Base-by-base conservation (phyloP, 2,797 vertebrate genomes). In the Coccyzus lansbergi region DNA sequence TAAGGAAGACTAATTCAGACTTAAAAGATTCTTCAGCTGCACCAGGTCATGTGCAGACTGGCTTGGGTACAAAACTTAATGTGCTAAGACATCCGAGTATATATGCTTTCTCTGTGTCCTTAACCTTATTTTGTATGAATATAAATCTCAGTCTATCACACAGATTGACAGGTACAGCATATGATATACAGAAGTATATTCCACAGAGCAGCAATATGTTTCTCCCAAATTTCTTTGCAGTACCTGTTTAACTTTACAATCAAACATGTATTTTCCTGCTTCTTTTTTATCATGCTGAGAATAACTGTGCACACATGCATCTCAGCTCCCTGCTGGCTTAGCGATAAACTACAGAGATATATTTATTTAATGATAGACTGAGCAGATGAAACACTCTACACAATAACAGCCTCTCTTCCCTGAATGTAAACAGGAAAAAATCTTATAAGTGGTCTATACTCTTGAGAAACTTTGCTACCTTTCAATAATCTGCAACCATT, bases 321-420 rank as follows among this genome's bases (percentile, higher is more conserved):
- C 79, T 92, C 59, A 92, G 56, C 49, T 96, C 68, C 89, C 88
- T 78, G 69, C 90, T 93, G 81, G 44, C 38, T 79, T 25, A 79
- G 19, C 0, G 3, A 64, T 91, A 95, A 90, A 90, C 78, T 92
- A 81, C 78, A 92, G 88, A 92, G 91, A 90, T 60, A 78, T 87
- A 95, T 89, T 95, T 96, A 96, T 95, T 97, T 96, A 96, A 97
- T 94, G 94, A 74, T 96, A 88, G 68, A 85, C 42, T 95, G 88
- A 96, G 68, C 76, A 95, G 88, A 94, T 89, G 84, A 96, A 96
- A 91, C 59, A 69, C 67, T 94, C 58, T 55, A 25, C 70, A 90
- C 24, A 90, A 53, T 81, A 94, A 88, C 59, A 91, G 46, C 81
- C 94, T 94, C 71, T 81, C 21, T 68, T 94, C 49, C 38, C 60